A percentile compares a stretch with the other conserved stretches of the same genome.
Conservation (phyloP, 1,140 invertebrate genomes). For the Latrodectus geometricus region DNA sequence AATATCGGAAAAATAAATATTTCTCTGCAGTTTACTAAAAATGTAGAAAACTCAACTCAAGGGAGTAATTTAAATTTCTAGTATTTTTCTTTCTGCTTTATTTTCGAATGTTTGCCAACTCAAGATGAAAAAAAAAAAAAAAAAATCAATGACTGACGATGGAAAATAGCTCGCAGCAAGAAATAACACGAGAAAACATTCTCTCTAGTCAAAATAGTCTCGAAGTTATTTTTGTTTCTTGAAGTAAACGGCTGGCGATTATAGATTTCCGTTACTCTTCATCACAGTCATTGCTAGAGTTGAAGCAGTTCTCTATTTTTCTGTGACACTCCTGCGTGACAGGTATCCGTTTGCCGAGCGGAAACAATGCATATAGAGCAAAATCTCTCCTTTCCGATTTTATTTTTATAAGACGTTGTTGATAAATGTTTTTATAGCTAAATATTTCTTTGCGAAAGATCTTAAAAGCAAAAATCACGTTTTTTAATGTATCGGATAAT, state of each 20-base stretch:
- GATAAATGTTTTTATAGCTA: not conserved
- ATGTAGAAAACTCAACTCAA: not conserved
- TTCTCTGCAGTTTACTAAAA: no score
- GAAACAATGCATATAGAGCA: not conserved
- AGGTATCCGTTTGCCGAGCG: not conserved
- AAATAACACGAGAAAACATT: not conserved
- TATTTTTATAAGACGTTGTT: not conserved
- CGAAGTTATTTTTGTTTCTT: slow-evolving; percentile 7
- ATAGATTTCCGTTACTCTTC: slow-evolving; percentile 10
- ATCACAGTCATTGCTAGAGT: not conserved
- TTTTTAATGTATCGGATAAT: no score
- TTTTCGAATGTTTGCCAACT: not conserved
- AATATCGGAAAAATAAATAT: no score
- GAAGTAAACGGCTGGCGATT: slow-evolving; percentile 12
- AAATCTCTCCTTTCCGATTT: not conserved
- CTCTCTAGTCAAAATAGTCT: not conserved
- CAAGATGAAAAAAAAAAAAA: not conserved
- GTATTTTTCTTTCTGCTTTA: slow-evolving; percentile 5
- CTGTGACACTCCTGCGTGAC: not conserved
- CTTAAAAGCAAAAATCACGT: no score
- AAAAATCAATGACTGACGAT: not conserved
- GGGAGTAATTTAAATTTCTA: not conserved
- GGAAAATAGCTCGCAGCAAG: not conserved
- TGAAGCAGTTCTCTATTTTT: not conserved
- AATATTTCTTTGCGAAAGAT: no score